Evolutionary conservation across 2,888 invertebrate genomes (phyloP).

Genomic region (Scaptomyza parva): DNA sequence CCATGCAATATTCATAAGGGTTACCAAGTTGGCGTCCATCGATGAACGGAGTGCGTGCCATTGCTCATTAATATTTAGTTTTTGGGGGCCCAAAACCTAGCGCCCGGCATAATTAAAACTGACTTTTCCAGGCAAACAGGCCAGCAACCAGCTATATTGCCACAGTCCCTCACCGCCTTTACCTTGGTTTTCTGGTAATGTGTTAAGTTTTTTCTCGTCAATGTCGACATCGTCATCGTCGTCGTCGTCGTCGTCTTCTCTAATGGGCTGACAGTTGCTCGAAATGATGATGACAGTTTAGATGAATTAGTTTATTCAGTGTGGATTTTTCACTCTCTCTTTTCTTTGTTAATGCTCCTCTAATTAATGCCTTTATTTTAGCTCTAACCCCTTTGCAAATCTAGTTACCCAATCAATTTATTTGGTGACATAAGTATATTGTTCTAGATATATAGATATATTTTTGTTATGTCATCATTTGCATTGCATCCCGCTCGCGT

Average conservation of each 20-base stretch:
- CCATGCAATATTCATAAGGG: constrained; percentile 76
- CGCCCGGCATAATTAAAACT: constrained; percentile 73
- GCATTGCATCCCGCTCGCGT: background rate
- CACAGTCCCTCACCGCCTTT: background rate
- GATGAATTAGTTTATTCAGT: constrained; percentile 77
- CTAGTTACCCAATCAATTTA: constrained; percentile 16
- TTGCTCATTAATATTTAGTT: constrained; percentile 72
- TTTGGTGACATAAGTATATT: background rate
- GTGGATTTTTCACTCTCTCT: background rate
- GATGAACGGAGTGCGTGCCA: constrained; percentile 47
- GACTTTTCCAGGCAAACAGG: constrained; percentile 68
- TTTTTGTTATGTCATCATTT: constrained; percentile 40
- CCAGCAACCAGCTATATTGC: constrained; percentile 38
- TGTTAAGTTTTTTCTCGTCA: constrained; percentile 77
- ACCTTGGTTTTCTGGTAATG: constrained; percentile 52
- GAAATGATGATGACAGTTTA: constrained; percentile 81
- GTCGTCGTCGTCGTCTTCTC: constrained; percentile 35
- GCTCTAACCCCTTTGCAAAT: background rate
- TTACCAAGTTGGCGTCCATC: constrained; percentile 27
- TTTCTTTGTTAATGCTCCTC: constrained; percentile 72
- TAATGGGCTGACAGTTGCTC: constrained; percentile 78
- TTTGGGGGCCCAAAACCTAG: constrained; percentile 24
- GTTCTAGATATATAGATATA: background rate
- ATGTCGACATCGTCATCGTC: constrained; percentile 48
- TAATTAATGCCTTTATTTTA: constrained; percentile 68